A percentile compares a stretch with the other conserved stretches of the same genome.
Evolutionary conservation across 2,797 vertebrate genomes (phyloP).

Genomic region (Phaenicophaeus curvirostris): DNA sequence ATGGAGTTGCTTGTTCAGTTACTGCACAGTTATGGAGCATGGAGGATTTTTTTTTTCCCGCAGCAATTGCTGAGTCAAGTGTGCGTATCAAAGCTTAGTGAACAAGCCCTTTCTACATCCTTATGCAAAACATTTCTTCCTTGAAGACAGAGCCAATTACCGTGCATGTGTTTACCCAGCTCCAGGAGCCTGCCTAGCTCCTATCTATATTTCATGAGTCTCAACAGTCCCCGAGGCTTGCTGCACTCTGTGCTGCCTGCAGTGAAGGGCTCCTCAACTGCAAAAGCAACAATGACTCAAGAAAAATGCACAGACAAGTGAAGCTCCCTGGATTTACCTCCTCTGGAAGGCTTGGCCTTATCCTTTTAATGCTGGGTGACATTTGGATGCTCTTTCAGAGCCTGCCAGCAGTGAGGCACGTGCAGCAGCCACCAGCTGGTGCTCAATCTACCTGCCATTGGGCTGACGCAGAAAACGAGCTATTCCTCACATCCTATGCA

Average conservation of each 20-base stretch:
- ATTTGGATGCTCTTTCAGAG: conserved; percentile 25
- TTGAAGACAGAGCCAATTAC: conserved; percentile 1
- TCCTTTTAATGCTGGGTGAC: neutral
- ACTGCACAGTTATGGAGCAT: neutral
- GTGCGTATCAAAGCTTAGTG: neutral
- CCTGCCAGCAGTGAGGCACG: neutral
- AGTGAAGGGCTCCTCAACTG: neutral
- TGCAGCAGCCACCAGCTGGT: neutral
- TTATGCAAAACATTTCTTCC: neutral
- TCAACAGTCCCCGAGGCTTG: neutral
- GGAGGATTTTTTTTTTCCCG: neutral
- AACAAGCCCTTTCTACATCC: neutral
- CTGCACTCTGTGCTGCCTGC: neutral
- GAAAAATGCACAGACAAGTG: neutral
- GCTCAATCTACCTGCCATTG: neutral
- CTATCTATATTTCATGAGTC: conserved; percentile 54
- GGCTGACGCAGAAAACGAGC: neutral
- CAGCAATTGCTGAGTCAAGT: neutral
- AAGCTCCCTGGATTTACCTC: neutral
- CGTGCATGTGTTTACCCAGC: neutral
- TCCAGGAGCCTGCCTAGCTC: neutral
- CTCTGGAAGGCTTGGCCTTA: neutral
- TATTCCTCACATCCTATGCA: neutral
- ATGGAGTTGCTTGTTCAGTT: neutral
- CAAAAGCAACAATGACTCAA: conserved; percentile 1